phyloP scores from a whole-genome alignment of 2,113 vertebrate species.

The Plecturocebus donacophilus region DNA sequence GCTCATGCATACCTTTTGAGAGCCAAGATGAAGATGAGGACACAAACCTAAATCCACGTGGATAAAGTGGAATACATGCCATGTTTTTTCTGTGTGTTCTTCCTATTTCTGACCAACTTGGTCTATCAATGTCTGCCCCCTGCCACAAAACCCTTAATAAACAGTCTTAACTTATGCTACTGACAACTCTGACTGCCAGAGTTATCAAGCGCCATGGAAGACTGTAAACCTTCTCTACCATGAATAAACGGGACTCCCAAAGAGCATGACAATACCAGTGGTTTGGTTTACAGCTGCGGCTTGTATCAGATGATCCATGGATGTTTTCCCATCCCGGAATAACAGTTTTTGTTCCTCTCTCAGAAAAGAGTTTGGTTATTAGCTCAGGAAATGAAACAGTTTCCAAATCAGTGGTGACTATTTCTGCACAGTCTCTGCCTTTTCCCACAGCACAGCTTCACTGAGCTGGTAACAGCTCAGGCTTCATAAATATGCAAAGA shows the following conservation, averaged over 20 bases:
- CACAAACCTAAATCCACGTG: neutral
- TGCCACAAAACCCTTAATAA: neutral
- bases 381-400: constrained; percentile 27
- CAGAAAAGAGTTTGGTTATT: constrained; percentile 40
- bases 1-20: neutral
- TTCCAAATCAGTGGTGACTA: neutral
- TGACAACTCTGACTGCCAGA: neutral
- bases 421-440: neutral
- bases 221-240: neutral
- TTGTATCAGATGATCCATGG: neutral
- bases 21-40: neutral
- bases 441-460: neutral
- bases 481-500: constrained; percentile 53
- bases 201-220: neutral
- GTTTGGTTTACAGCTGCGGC: neutral
- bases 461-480: constrained; percentile 3
- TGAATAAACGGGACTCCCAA: neutral
- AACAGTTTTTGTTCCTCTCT: constrained; percentile 20
- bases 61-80: neutral
- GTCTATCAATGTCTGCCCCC: neutral
- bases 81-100: neutral
- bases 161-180: neutral
- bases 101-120: neutral
- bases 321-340: neutral
- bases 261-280: neutral